Percentiles rank a stretch among this genome's conserved stretches.
Conservation (phyloP, 2,888 invertebrate genomes). For the Euclidia mi region DNA sequence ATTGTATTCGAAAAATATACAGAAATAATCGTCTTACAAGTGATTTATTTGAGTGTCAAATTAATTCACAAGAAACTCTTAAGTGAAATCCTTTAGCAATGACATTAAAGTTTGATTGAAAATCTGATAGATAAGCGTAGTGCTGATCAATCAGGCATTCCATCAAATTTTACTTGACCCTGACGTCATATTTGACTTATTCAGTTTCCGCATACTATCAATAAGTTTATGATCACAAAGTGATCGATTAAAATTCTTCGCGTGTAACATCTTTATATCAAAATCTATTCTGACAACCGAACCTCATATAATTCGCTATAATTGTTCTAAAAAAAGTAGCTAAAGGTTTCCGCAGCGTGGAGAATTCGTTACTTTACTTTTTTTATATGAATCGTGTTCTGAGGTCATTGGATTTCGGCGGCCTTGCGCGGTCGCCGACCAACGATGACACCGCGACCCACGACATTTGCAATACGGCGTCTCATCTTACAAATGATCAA, state of each 20-base stretch:
- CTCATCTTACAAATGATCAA: slow-evolving; percentile 54
- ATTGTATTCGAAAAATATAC: slow-evolving; percentile 18
- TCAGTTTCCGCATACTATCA: slow-evolving; percentile 49
- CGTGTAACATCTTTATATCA: slow-evolving; percentile 25
- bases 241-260: slow-evolving; percentile 46
- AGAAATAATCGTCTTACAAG: slow-evolving; percentile 7
- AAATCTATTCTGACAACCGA: slow-evolving; percentile 33
- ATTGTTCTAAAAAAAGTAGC: slow-evolving; percentile 35
- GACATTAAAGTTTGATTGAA: slow-evolving; percentile 42
- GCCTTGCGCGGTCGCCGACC: slow-evolving; percentile 89
- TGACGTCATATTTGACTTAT: slow-evolving; percentile 44
- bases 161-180: slow-evolving; percentile 31
- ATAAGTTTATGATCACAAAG: slow-evolving; percentile 36
- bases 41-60: slow-evolving; percentile 51
- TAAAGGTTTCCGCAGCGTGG: slow-evolving; percentile 32
- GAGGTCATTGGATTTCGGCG: slow-evolving; percentile 86
- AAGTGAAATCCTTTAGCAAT: slow-evolving; percentile 50
- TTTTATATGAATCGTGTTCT: slow-evolving; percentile 66
- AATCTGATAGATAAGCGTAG: slow-evolving; percentile 36
- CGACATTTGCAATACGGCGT: slow-evolving; percentile 72
- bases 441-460: slow-evolving; percentile 77
- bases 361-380: slow-evolving; percentile 58
- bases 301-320: slow-evolving; percentile 38
- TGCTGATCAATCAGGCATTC: slow-evolving; percentile 45
- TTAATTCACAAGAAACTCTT: slow-evolving; percentile 54